Evolutionary conservation across 2,797 vertebrate genomes (phyloP).

Genomic region (Pangasius krempfi): DNA sequence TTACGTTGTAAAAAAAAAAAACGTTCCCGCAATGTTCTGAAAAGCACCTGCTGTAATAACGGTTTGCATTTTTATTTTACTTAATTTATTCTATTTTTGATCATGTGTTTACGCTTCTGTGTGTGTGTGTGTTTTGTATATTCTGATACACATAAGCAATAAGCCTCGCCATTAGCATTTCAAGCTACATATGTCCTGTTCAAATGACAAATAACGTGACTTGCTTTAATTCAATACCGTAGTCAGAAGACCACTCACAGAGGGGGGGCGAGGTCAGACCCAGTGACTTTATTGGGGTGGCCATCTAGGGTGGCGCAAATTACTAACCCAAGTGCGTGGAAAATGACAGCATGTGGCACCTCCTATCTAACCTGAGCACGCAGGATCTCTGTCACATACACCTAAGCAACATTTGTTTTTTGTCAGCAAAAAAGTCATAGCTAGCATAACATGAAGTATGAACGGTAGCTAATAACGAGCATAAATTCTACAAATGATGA

Average conservation of each 20-base stretch:
- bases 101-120: background rate
- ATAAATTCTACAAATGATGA: background rate
- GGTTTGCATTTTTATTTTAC: background rate
- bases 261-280: too few species aligned
- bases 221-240: background rate
- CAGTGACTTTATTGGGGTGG: background rate
- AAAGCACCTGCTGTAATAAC: conserved; percentile 9
- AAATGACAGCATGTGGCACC: background rate
- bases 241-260: background rate
- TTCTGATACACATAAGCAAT: background rate
- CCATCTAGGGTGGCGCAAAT: background rate
- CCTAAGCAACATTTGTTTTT: background rate
- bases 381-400: background rate
- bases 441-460: background rate
- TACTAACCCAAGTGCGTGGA: background rate
- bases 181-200: background rate
- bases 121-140: background rate
- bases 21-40: background rate
- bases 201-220: background rate
- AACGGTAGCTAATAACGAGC: background rate
- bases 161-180: background rate
- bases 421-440: background rate
- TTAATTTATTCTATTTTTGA: background rate
- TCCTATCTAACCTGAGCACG: background rate
- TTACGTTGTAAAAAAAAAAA: background rate